These are phyloP conservation scores for Lytechinus pictus DNA, from an alignment of 35 echinoderm and acorn worm genomes.

Conservation along the genomic window DNA sequence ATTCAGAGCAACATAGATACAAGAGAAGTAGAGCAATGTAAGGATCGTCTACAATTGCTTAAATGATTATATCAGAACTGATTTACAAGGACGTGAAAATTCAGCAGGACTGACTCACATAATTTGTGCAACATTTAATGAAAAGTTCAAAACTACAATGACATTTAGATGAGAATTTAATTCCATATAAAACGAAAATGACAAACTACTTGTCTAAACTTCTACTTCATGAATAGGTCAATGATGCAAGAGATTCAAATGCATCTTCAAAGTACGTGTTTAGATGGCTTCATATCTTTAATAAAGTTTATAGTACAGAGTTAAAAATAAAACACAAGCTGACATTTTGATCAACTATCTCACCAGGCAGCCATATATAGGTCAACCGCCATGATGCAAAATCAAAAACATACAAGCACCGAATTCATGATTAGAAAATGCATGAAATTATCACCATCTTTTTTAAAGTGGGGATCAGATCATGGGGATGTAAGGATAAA, in stretches of 20 bases:
- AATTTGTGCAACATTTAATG: neutral
- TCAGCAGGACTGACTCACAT: neutral
- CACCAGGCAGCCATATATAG: neutral
- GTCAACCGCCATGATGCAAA: too few relatives aligned
- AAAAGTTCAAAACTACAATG: neutral
- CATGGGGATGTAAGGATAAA: neutral
- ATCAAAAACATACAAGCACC: slow-evolving; percentile 4
- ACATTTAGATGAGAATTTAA: neutral
- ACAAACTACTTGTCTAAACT: neutral
- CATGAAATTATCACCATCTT: neutral
- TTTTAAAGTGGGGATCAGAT: neutral
- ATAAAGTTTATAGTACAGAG: slow-evolving; percentile 7
- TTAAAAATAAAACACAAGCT: neutral
- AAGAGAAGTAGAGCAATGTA: neutral
- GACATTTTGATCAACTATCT: neutral
- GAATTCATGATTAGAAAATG: neutral
- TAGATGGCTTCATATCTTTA: neutral
- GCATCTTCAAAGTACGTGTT: neutral
- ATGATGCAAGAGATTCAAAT: neutral
- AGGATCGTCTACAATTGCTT: neutral
- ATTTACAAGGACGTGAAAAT: neutral
- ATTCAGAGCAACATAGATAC: neutral
- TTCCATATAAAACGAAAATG: neutral
- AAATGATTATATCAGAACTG: neutral
- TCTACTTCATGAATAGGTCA: neutral